These are phyloP conservation scores for Catostomus latipinnis DNA, from an alignment of 2,797 vertebrate genomes.

Conservation along the genomic window DNA sequence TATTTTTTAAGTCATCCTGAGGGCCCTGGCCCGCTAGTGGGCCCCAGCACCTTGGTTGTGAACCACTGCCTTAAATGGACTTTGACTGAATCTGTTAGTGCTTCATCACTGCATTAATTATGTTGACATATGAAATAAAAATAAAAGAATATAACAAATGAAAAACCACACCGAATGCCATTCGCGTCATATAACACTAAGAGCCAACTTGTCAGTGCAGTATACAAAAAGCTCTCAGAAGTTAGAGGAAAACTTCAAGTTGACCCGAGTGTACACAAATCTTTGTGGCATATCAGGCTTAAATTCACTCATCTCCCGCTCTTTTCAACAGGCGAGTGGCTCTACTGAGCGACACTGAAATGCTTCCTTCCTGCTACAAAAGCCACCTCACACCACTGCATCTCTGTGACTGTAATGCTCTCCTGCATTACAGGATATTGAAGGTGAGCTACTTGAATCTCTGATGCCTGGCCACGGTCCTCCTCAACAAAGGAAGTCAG, in stretches of 20 bases:
- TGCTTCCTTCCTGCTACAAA: background rate
- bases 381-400: constrained; percentile 31
- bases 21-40: no score
- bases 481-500: constrained; percentile 23
- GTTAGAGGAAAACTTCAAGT: background rate
- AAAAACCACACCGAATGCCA: constrained; percentile 6
- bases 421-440: background rate
- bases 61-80: no score
- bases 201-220: constrained; percentile 8
- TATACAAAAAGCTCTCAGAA: background rate
- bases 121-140: background rate
- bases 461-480: background rate
- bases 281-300: constrained; percentile 11
- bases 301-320: constrained; percentile 21
- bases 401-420: no score
- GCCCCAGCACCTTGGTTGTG: no score
- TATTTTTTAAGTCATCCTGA: no score
- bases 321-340: constrained; percentile 12
- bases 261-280: constrained; percentile 13
- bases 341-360: constrained; percentile 20
- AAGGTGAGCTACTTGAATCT: constrained; percentile 30
- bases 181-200: background rate
- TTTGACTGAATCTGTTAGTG: no score
- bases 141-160: background rate
- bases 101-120: background rate